These are phyloP conservation scores for Mythimna albipuncta DNA, from an alignment of 2,888 invertebrate species.

Conservation along the genomic window DNA sequence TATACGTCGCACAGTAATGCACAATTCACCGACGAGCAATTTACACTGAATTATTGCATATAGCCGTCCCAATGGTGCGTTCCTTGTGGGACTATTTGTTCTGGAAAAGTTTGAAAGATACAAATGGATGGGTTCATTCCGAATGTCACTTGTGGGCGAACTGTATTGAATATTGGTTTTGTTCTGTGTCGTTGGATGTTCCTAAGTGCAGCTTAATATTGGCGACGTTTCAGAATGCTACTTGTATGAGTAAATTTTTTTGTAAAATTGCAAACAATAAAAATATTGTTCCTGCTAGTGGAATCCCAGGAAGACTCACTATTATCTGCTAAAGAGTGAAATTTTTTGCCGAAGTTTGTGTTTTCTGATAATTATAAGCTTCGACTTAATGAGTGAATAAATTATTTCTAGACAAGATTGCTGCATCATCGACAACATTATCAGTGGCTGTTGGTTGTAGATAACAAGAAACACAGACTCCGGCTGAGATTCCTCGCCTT, in stretches of 20 bases:
- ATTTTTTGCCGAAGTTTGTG: background rate
- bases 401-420: too few relatives aligned
- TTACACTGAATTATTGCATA: slow-evolving; percentile 79
- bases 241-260: background rate
- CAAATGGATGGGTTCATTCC: slow-evolving; percentile 58
- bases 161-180: slow-evolving; percentile 34
- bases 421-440: too few relatives aligned
- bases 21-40: slow-evolving; percentile 73
- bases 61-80: slow-evolving; percentile 66
- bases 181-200: too few relatives aligned
- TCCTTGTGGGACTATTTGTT: slow-evolving; percentile 68
- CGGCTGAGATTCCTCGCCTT: too few relatives aligned
- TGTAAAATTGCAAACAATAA: too few relatives aligned
- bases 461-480: too few relatives aligned
- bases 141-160: slow-evolving; percentile 31
- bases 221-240: background rate
- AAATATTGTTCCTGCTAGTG: too few relatives aligned
- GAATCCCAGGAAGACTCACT: too few relatives aligned
- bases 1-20: slow-evolving; percentile 72
- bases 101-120: slow-evolving; percentile 57
- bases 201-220: background rate
- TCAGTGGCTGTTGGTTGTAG: too few relatives aligned
- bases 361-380: background rate
- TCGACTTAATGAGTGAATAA: background rate
- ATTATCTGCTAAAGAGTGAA: background rate